These are phyloP conservation scores for Nephrocerus scutellatus DNA, from an alignment of 2,888 invertebrate species.

Conservation along the genomic window DNA sequence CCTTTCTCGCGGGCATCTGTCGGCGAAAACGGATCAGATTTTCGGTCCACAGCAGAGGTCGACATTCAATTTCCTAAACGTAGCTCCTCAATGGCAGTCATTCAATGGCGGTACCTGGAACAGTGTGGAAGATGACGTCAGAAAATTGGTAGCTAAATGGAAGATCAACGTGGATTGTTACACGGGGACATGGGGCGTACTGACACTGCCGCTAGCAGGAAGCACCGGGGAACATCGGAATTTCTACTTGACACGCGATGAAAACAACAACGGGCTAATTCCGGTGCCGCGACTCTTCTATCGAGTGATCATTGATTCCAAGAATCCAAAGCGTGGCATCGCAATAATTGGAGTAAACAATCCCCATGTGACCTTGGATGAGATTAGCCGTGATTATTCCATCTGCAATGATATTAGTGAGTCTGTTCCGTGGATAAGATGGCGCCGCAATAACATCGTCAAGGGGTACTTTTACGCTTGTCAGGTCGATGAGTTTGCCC, in stretches of 20 bases:
- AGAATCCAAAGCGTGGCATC: slow-evolving; percentile 42
- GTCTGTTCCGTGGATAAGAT: slow-evolving; percentile 28
- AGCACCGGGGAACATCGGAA: slow-evolving; percentile 23
- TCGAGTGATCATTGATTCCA: slow-evolving; percentile 51
- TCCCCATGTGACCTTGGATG: slow-evolving; percentile 34
- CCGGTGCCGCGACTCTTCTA: slow-evolving; percentile 53
- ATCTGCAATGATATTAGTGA: slow-evolving; percentile 31
- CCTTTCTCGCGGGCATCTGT: slow-evolving; percentile 51
- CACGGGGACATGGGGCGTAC: slow-evolving; percentile 53
- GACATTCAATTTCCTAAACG: slow-evolving; percentile 53
- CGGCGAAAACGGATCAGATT: slow-evolving; percentile 51
- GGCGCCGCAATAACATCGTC: slow-evolving; percentile 25
- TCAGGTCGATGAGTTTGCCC: slow-evolving; percentile 27
- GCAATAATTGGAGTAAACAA: slow-evolving; percentile 51
- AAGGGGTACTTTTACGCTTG: slow-evolving; percentile 33
- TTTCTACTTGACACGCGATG: slow-evolving; percentile 41
- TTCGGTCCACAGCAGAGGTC: slow-evolving; percentile 50
- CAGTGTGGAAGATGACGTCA: slow-evolving; percentile 48
- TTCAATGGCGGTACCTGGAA: slow-evolving; percentile 58
- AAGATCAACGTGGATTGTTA: slow-evolving; percentile 46
- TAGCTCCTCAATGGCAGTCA: slow-evolving; percentile 53
- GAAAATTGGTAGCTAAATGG: slow-evolving; percentile 44
- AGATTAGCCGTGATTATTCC: slow-evolving; percentile 29
- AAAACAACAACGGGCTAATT: slow-evolving; percentile 38
- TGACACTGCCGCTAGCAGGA: slow-evolving; percentile 48